These are phyloP conservation scores for Fragum whitleyi DNA, from an alignment of 2,888 invertebrate species.

Conservation along the genomic window DNA sequence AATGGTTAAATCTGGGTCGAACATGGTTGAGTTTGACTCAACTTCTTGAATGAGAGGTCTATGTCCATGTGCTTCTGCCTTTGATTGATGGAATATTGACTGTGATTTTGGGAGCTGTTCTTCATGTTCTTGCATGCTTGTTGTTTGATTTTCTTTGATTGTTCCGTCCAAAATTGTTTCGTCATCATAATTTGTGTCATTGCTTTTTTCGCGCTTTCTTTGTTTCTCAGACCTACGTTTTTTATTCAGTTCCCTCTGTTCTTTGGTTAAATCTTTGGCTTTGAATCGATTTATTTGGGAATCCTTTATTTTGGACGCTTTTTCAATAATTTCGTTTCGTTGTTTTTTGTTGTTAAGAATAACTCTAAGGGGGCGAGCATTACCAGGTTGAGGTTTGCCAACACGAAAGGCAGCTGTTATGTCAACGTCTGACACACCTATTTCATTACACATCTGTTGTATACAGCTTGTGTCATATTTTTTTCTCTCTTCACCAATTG, in stretches of 20 bases:
- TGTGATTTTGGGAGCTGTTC: too few relatives aligned
- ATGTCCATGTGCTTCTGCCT: too few relatives aligned
- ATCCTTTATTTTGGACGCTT: neutral
- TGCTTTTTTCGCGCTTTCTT: neutral
- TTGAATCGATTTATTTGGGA: neutral
- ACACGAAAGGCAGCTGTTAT: too few relatives aligned
- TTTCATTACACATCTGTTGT: neutral
- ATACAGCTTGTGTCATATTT: neutral
- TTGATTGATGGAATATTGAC: neutral
- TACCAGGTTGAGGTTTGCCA: neutral
- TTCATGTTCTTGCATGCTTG: too few relatives aligned
- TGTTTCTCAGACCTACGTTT: neutral
- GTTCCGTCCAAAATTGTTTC: neutral
- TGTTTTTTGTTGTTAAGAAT: conserved; percentile 19
- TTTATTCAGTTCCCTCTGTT: neutral
- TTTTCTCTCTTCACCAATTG: neutral
- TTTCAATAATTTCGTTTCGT: too few relatives aligned
- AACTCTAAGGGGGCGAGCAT: neutral
- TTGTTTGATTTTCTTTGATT: too few relatives aligned
- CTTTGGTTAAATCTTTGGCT: neutral
- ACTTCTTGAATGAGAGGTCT: neutral
- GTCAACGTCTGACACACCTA: neutral
- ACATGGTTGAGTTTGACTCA: too few relatives aligned
- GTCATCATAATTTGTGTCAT: neutral
- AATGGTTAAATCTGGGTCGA: too few relatives aligned